A percentile compares a stretch with the other conserved stretches of the same genome.
Conservation (phyloP, 2,113 vertebrate species). For the Gnathochromis pfefferi region DNA sequence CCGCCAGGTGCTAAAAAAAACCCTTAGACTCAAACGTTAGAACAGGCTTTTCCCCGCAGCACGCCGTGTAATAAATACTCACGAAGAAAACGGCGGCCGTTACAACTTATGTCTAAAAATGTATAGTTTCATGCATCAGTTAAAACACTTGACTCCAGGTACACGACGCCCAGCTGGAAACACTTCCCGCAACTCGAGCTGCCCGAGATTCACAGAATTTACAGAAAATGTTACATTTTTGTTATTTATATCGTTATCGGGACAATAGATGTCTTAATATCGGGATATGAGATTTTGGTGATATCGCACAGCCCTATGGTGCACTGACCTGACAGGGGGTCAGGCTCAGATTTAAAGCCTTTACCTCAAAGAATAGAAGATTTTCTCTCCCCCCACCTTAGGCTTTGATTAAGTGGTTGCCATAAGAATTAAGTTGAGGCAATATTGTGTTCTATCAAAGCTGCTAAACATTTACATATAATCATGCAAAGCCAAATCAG, state of each 20-base stretch:
- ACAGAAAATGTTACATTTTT: not conserved
- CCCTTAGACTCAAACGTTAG: not conserved
- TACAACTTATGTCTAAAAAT: not conserved
- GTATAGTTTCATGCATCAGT: not conserved
- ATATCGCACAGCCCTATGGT: not conserved
- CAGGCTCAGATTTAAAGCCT: not conserved
- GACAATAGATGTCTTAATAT: not conserved
- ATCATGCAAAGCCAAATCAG: not conserved
- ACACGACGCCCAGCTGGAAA: not conserved
- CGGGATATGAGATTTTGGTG: not conserved
- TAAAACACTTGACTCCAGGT: not conserved
- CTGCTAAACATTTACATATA: not conserved
- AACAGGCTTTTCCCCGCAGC: not conserved
- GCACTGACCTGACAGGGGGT: not conserved
- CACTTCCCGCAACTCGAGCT: not conserved
- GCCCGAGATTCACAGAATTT: not conserved
- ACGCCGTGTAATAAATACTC: not conserved
- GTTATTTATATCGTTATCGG: not conserved
- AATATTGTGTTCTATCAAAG: not conserved
- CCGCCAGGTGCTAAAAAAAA: accelerated
- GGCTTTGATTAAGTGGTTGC: not conserved
- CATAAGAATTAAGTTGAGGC: not conserved
- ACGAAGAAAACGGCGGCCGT: not conserved
- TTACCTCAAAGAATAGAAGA: not conserved
- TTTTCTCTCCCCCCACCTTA: not conserved